Percentiles rank a stretch among this genome's conserved stretches.
Evolutionary conservation across 2,888 invertebrate genomes (phyloP).

Genomic region (Drosophila sordidula): DNA sequence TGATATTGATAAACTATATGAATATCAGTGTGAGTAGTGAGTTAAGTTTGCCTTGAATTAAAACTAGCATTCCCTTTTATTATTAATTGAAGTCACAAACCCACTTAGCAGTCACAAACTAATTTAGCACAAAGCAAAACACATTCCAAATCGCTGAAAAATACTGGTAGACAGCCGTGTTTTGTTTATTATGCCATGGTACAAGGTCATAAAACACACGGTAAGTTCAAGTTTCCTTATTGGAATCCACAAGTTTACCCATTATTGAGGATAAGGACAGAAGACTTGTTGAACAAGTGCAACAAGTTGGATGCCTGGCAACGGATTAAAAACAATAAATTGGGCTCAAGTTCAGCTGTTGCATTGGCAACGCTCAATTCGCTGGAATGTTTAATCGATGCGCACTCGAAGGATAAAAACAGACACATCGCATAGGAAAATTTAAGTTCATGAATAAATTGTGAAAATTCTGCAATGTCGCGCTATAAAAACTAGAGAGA

Average conservation of each 20-base stretch:
- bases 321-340: slow-evolving; percentile 62
- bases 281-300: slow-evolving; percentile 51
- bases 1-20: not conserved
- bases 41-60: not conserved
- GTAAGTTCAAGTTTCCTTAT: slow-evolving; percentile 39
- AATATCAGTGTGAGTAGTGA: not conserved
- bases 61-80: not conserved
- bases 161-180: not conserved
- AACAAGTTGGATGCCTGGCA: slow-evolving; percentile 69
- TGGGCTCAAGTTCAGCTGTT: slow-evolving; percentile 75
- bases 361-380: slow-evolving; percentile 68
- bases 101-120: not conserved
- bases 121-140: not conserved
- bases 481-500: slow-evolving; percentile 50
- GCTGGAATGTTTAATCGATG: slow-evolving; percentile 69
- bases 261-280: slow-evolving; percentile 9
- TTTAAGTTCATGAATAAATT: slow-evolving; percentile 27
- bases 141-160: not conserved
- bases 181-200: slow-evolving; percentile 4
- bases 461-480: slow-evolving; percentile 51
- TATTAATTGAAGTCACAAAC: not conserved
- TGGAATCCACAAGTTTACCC: slow-evolving; percentile 23
- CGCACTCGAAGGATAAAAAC: slow-evolving; percentile 56
- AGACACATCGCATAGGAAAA: slow-evolving; percentile 25
- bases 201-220: slow-evolving; percentile 27